Evolutionary conservation across 2,797 vertebrate species (phyloP).

Genomic region (Clarias platycephalus): DNA sequence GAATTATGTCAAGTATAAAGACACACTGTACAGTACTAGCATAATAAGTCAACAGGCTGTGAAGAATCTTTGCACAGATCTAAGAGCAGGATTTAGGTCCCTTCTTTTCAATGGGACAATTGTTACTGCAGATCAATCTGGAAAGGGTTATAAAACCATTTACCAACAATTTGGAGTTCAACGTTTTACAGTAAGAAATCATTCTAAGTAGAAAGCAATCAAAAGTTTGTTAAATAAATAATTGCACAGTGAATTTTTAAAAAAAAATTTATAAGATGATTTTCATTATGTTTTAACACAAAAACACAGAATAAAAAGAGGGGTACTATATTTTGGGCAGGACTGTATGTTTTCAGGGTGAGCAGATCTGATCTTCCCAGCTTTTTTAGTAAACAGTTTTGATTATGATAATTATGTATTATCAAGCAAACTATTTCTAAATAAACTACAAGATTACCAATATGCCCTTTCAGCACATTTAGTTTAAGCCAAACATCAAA

Average conservation of each 20-base stretch:
- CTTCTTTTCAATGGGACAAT: background rate
- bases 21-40: background rate
- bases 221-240: too few species aligned
- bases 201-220: too few species aligned
- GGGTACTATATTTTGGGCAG: too few species aligned
- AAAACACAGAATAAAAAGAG: background rate
- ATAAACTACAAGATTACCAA: background rate
- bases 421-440: conserved; percentile 2
- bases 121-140: too few species aligned
- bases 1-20: background rate
- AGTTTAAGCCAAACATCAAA: background rate
- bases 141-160: too few species aligned
- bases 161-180: too few species aligned
- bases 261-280: too few species aligned
- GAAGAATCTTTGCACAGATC: background rate
- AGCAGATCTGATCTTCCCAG: background rate
- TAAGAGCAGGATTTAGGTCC: background rate
- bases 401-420: background rate
- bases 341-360: background rate
- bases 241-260: too few species aligned
- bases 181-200: too few species aligned
- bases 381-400: background rate
- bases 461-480: background rate
- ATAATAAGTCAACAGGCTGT: background rate
- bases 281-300: background rate